These are phyloP conservation scores for Cotesia typhae DNA, from an alignment of 1,140 invertebrate genomes.

Conservation along the genomic window DNA sequence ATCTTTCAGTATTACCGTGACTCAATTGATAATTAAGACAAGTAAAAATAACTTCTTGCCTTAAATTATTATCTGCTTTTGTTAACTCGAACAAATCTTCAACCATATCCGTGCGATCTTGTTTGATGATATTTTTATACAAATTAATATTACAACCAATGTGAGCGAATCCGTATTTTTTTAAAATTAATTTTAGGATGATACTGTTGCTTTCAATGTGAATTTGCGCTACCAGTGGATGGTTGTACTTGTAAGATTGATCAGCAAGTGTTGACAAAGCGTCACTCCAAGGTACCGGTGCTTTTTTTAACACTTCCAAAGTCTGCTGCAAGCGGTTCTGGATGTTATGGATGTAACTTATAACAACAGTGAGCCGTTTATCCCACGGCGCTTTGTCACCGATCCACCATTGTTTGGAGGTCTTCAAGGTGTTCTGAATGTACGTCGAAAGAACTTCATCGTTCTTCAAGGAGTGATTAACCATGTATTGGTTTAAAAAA, in stretches of 20 bases:
- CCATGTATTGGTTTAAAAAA: conserved; percentile 54
- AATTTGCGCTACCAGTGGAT: conserved; percentile 50
- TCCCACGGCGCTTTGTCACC: conserved; percentile 58
- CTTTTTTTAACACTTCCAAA: conserved; percentile 52
- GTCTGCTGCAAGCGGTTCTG: conserved; percentile 52
- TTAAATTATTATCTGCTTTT: conserved; percentile 48
- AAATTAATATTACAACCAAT: conserved; percentile 51
- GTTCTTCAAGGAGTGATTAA: conserved; percentile 52
- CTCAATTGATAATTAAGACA: conserved; percentile 48
- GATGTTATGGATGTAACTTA: conserved; percentile 50
- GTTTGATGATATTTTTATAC: conserved; percentile 52
- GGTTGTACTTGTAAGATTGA: conserved; percentile 45
- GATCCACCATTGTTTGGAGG: conserved; percentile 53
- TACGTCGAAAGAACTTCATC: conserved; percentile 52
- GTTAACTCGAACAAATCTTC: conserved; percentile 53
- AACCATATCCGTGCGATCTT: conserved; percentile 47
- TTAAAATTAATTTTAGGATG: conserved; percentile 52
- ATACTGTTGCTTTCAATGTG: conserved; percentile 49
- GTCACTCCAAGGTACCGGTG: conserved; percentile 56
- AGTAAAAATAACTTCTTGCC: conserved; percentile 42
- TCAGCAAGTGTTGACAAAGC: conserved; percentile 49
- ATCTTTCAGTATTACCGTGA: conserved; percentile 49
- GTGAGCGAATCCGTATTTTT: conserved; percentile 56
- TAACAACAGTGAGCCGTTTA: conserved; percentile 46
- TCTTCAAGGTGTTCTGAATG: conserved; percentile 50